Base-by-base conservation (phyloP, 2,888 invertebrate genomes). In the Hydraecia micacea region DNA sequence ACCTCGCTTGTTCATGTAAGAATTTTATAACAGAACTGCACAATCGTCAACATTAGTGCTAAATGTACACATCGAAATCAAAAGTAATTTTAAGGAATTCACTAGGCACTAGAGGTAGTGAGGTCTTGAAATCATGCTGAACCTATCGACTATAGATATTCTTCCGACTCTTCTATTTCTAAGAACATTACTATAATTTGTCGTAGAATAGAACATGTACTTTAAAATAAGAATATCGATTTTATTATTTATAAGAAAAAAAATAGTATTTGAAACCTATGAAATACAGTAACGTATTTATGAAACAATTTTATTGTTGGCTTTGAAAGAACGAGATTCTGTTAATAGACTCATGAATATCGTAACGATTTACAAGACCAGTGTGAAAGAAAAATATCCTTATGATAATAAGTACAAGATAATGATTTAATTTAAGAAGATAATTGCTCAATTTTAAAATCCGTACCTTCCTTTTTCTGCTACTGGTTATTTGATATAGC, bases 201-300 rank as follows among this genome's bases (percentile, higher is more conserved):
- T 96, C 96, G 96, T 96, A 96, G 96, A 96, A 96, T 96, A 96
- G 96, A 96, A 96, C 96, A 96, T 96, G 96, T 95, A 95, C 93
- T 92, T 91, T 91, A 92, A 91, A 91, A 90, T 90, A 89, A 92
- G 91, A 91, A 92, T 94, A 95, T 94, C 95, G 96, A 96, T 96
- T 96, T 96, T 96, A 95, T 94, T 95, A 95, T 94, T 93, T 93
- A 92, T 95, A 95, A 94, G 95, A 91, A 91, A 85, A 85, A 88
- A 87, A 87, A 91, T 90, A 91, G 89, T 87, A 88, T 86, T 86
- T 88, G 86, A 90, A 89, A 90, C 90, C 82, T 89, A 90, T 87
- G 75, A 87, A 85, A 85, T 88, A 88, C 91, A 90, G 85, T 88
- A 89, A 88, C 83, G 89, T 91, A 88, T 89, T 87, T 86, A 89